Evolutionary conservation across 1,140 invertebrate species (phyloP).

Genomic region (Chironomus striatipennis): DNA sequence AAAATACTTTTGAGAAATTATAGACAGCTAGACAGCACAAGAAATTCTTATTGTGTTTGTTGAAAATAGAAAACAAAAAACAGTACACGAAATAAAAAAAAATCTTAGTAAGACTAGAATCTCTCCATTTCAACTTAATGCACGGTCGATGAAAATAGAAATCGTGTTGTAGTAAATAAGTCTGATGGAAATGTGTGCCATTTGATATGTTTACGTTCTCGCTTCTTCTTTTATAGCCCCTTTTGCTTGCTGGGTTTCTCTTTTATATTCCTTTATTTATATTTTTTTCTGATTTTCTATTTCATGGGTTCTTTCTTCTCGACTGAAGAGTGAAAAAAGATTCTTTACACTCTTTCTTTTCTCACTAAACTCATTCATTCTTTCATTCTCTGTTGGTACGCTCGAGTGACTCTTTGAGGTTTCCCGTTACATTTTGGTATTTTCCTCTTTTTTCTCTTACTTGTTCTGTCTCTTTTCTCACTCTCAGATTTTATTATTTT

Average conservation of each 20-base stretch:
- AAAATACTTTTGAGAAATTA: too few species aligned
- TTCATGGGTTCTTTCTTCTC: background rate
- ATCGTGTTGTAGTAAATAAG: conserved; percentile 13
- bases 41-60: too few species aligned
- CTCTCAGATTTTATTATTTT: background rate
- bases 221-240: background rate
- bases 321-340: background rate
- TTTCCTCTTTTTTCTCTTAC: background rate
- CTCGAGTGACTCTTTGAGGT: conserved; percentile 12
- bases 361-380: background rate
- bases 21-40: too few species aligned
- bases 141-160: conserved; percentile 4
- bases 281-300: conserved; percentile 18
- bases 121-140: background rate
- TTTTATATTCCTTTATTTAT: background rate
- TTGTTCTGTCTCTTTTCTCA: background rate
- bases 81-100: too few species aligned
- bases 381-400: background rate
- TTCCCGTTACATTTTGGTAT: conserved; percentile 15
- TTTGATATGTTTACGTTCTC: conserved; percentile 4
- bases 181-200: conserved; percentile 6
- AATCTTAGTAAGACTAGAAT: too few species aligned
- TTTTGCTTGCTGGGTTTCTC: background rate
- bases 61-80: too few species aligned
- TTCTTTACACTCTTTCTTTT: conserved; percentile 2